These are phyloP conservation scores for Steromphala cineraria DNA, from an alignment of 2,888 invertebrate genomes.

Conservation along the genomic window DNA sequence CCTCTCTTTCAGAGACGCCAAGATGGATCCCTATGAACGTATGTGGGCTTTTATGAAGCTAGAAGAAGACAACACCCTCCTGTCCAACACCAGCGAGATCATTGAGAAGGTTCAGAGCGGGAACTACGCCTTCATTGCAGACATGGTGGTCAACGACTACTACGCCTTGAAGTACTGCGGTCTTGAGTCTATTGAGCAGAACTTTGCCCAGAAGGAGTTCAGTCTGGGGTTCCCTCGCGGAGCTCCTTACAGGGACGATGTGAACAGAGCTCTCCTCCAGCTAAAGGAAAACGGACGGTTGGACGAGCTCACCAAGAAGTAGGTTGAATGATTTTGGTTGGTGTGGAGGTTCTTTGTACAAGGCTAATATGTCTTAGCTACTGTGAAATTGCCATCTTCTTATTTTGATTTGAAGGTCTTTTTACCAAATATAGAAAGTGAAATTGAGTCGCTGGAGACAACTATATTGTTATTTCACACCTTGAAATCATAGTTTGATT, in stretches of 20 bases:
- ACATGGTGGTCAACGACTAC: conserved; percentile 63
- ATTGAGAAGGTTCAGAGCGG: conserved; percentile 47
- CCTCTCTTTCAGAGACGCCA: conserved; percentile 15
- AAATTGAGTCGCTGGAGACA: too few species aligned
- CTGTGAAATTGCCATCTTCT: too few species aligned
- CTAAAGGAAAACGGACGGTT: conserved; percentile 61
- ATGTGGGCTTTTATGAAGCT: conserved; percentile 67
- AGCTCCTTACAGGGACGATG: conserved; percentile 64
- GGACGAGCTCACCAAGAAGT: conserved; percentile 58
- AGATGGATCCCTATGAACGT: conserved; percentile 61
- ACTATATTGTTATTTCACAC: too few species aligned
- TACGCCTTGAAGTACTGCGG: conserved; percentile 57
- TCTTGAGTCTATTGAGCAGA: conserved; percentile 63
- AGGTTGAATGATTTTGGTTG: conserved; percentile 18
- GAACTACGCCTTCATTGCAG: conserved; percentile 55
- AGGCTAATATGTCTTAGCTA: too few species aligned
- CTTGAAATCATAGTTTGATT: too few species aligned
- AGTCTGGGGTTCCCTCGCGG: conserved; percentile 65
- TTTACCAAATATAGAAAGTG: too few species aligned
- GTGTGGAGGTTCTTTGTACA: too few species aligned
- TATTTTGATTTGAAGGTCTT: too few species aligned
- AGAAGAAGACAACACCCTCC: conserved; percentile 46
- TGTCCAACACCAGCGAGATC: conserved; percentile 42
- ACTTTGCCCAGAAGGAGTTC: conserved; percentile 62
- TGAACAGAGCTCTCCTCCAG: conserved; percentile 57